Percentiles rank a stretch among this genome's conserved stretches.
Evolutionary conservation across 2,888 invertebrate genomes (phyloP).

Genomic region (Drosophila putrida): DNA sequence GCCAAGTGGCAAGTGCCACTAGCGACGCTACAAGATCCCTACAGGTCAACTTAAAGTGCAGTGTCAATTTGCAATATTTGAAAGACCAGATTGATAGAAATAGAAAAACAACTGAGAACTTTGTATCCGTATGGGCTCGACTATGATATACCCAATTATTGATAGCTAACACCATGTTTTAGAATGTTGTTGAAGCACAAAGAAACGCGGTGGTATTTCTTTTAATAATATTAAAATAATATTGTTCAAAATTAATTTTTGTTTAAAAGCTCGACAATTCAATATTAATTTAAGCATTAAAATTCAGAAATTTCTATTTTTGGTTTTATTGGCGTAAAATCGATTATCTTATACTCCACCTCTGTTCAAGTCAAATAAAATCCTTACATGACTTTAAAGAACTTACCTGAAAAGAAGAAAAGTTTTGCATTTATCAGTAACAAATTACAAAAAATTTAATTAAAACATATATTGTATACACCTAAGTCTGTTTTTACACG

Average conservation of each 20-base stretch:
- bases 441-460: not conserved
- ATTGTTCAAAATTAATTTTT: not conserved
- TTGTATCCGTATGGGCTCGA: not conserved
- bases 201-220: not conserved
- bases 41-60: not conserved
- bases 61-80: not conserved
- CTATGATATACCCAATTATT: not conserved
- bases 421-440: not conserved
- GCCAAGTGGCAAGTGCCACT: constrained; percentile 1
- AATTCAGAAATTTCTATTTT: no score
- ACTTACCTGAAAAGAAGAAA: constrained; percentile 37
- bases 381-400: not conserved
- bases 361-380: not conserved
- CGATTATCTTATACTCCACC: not conserved
- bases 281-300: no score
- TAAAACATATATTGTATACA: no score
- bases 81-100: no score
- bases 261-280: no score
- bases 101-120: not conserved
- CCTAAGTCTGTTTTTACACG: no score
- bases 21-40: constrained; percentile 14
- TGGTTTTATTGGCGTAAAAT: no score
- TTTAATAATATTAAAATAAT: no score
- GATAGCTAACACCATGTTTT: no score
- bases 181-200: no score